Conservation (phyloP, 2,113 vertebrate genomes). For the Lycocorax pyrrhopterus region DNA sequence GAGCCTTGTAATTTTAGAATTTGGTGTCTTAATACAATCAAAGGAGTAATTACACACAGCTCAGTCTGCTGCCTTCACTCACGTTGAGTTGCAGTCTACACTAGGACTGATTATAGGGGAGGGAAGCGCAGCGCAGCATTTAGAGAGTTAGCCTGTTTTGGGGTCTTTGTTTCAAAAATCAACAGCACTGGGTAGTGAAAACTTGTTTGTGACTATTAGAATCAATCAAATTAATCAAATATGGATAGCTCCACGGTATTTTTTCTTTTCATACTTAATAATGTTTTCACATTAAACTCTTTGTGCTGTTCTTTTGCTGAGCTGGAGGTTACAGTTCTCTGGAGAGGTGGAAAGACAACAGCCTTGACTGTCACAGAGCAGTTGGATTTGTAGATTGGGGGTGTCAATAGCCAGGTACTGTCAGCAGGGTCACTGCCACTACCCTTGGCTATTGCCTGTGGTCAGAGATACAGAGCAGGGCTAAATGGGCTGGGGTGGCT, state of each 20-base stretch:
- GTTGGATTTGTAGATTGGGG: neutral
- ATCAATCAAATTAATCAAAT: neutral
- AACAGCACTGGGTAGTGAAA: neutral
- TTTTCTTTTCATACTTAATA: neutral
- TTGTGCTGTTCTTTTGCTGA: neutral
- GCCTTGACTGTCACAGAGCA: neutral
- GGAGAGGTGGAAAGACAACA: neutral
- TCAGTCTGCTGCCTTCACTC: neutral
- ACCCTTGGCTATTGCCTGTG: neutral
- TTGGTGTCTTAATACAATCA: constrained; percentile 28
- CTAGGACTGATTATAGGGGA: constrained; percentile 27
- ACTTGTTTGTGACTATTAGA: neutral
- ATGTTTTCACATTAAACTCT: neutral
- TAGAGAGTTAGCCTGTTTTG: neutral
- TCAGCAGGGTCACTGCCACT: neutral
- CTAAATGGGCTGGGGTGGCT: neutral
- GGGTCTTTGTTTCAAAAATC: neutral
- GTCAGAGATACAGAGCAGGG: neutral
- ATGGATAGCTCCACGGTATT: neutral
- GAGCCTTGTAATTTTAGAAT: constrained; percentile 57
- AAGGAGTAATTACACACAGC: constrained; percentile 60
- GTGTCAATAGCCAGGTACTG: rapidly evolving
- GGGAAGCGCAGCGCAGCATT: neutral
- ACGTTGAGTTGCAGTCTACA: neutral
- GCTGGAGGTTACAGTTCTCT: neutral